Percentiles rank a stretch among this genome's conserved stretches.
Conservation (phyloP, 2,797 vertebrate species). For the Chromobotia macracanthus region DNA sequence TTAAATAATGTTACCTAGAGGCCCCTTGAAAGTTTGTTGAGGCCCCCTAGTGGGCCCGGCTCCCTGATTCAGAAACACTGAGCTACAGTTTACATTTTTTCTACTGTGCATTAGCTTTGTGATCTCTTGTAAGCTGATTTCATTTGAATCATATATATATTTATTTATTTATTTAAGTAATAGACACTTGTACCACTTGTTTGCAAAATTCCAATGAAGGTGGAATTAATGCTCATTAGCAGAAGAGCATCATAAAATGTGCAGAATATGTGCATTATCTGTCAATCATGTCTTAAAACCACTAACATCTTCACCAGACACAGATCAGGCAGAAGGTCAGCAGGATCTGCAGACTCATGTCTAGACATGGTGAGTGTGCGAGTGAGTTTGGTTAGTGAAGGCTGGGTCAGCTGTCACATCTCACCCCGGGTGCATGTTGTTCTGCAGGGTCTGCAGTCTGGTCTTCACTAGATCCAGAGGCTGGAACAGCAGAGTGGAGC, state of each 20-base stretch:
- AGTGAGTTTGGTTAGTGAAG: not conserved
- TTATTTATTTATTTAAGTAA: too few relatives aligned
- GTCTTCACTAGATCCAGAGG: slow-evolving; percentile 95
- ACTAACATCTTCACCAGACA: not conserved
- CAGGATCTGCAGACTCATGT: not conserved
- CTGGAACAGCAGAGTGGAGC: slow-evolving; percentile 93
- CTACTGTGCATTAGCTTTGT: too few relatives aligned
- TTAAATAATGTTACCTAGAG: too few relatives aligned
- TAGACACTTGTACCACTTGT: too few relatives aligned
- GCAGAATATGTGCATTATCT: not conserved
- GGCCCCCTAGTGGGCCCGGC: too few relatives aligned
- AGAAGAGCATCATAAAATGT: not conserved
- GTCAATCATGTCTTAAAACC: not conserved
- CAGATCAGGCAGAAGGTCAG: not conserved
- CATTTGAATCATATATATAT: too few relatives aligned
- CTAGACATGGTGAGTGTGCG: not conserved
- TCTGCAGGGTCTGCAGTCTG: slow-evolving; percentile 87
- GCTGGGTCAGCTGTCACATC: slow-evolving; percentile 41
- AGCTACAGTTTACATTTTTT: not conserved
- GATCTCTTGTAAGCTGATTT: too few relatives aligned
- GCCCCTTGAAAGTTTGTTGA: too few relatives aligned
- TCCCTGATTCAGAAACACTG: too few relatives aligned
- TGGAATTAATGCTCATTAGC: not conserved
- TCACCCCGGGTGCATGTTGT: slow-evolving; percentile 79
- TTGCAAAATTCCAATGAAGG: too few relatives aligned